Evolutionary conservation across 2,113 vertebrate genomes (phyloP), one percentile per base, ranked within the genome.

Genomic region (Bubo scandiacus): DNA sequence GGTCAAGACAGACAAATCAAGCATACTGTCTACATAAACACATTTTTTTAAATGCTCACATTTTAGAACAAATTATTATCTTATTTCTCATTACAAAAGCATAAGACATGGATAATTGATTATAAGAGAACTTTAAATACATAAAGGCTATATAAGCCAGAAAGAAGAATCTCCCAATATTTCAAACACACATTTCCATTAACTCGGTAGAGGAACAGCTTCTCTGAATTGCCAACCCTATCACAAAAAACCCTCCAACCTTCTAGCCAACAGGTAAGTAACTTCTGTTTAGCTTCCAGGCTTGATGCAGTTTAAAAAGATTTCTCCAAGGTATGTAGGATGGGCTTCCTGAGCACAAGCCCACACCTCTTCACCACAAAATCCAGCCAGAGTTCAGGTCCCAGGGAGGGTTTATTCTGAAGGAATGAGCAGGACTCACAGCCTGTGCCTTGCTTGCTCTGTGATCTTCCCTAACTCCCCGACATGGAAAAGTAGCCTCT

Each of bases 361-460:
- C 71, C 17, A 36, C 5, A 49, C 19, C 19, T 55, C 38, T n/a
- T 32, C 30, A 73, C 30, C 52, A 85, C 40, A 85, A 82, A 91
- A 91, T 27, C 12, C 27, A 45, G 20, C 3, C 57, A 72, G 38
- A 67, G 71, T 22, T 40, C 52, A 29, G 36, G 45, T 36, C n/a
- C n/a, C 54, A 51, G 32, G n/a, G 34, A 81, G 29, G 25, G 45
- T 21, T 71, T 21, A 6, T 17, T 43, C 49, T 49, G 21, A 14
- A 68, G 15, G 5, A 91, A 51, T 0, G 0, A 55, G 34, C 22
- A 59, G 17, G 43, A 55, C 34, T 40, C 42, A 4, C 27, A 81
- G 26, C 19, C 62, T 9, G 32, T 0, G 0, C 13, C 61, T 22
- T 51, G 27, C 29, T 66, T 2, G 4, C 11, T 71, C 32, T 81